These are phyloP conservation scores for Agrotis exclamationis DNA, from an alignment of 2,888 invertebrate genomes.

Conservation along the genomic window DNA sequence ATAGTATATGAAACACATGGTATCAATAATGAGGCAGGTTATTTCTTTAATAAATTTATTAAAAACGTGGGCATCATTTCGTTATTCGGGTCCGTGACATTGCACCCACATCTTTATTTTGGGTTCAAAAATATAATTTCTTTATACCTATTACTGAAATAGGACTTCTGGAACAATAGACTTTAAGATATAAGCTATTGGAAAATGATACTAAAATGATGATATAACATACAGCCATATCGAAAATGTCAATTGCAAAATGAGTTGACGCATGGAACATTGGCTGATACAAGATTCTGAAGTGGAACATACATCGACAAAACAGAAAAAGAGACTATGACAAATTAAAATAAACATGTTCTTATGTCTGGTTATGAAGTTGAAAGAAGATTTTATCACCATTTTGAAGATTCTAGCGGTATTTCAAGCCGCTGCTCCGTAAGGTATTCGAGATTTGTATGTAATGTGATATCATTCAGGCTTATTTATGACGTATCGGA, in stretches of 20 bases:
- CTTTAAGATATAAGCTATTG: not conserved
- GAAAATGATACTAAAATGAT: not conserved
- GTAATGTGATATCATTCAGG: too few relatives aligned
- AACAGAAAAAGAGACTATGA: not conserved
- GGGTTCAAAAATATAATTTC: not conserved
- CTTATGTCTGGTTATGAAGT: not conserved
- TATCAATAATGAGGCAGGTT: not conserved
- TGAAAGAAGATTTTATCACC: not conserved
- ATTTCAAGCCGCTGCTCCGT: not conserved
- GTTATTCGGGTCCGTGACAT: not conserved
- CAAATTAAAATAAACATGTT: not conserved
- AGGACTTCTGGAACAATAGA: not conserved
- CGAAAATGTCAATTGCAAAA: not conserved
- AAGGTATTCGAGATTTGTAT: too few relatives aligned
- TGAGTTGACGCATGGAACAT: not conserved
- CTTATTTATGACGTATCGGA: too few relatives aligned
- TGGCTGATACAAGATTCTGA: not conserved
- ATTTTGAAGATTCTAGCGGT: not conserved
- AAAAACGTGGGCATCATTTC: not conserved
- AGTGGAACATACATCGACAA: not conserved
- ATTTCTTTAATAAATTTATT: not conserved
- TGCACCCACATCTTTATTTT: not conserved
- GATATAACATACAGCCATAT: not conserved
- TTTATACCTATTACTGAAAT: not conserved
- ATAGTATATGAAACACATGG: conserved; percentile 1